A percentile compares a stretch with the other conserved stretches of the same genome.
Evolutionary conservation across 35 echinoderm and acorn worm genomes (phyloP).

Genomic region (Heliocidaris erythrogramma): DNA sequence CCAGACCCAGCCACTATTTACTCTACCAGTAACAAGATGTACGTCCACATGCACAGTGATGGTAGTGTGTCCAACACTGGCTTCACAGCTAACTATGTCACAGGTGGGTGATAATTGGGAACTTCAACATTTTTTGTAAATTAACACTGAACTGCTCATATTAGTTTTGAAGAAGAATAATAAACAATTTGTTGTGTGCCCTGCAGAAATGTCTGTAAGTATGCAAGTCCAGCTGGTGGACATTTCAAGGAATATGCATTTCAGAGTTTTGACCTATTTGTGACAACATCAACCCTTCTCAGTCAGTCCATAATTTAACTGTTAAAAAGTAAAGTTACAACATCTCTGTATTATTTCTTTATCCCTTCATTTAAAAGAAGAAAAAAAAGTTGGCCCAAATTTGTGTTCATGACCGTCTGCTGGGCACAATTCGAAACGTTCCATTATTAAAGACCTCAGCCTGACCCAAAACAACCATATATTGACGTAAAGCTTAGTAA

Average conservation of each 20-base stretch:
- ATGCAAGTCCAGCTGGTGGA: no score
- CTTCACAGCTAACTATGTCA: constrained; percentile 76
- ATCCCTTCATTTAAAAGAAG: background rate
- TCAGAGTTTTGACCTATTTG: no score
- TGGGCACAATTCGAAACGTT: background rate
- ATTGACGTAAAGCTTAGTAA: no score
- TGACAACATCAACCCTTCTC: no score
- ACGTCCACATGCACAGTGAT: constrained; percentile 75
- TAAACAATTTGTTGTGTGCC: no score
- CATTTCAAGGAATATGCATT: no score
- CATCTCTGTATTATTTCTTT: no score
- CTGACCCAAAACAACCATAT: no score
- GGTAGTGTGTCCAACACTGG: constrained; percentile 56
- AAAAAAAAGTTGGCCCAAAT: background rate
- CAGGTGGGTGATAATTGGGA: constrained; percentile 50
- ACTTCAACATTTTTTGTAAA: background rate
- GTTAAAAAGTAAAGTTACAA: no score
- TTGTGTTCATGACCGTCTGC: background rate
- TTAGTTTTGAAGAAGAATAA: background rate
- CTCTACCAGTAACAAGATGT: constrained; percentile 77
- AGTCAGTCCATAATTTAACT: no score
- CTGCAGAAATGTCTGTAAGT: no score
- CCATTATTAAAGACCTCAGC: no score
- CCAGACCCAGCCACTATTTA: constrained; percentile 39
- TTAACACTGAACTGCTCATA: background rate